Evolutionary conservation across 2,797 vertebrate genomes (phyloP).

Genomic region (Macropodus opercularis): DNA sequence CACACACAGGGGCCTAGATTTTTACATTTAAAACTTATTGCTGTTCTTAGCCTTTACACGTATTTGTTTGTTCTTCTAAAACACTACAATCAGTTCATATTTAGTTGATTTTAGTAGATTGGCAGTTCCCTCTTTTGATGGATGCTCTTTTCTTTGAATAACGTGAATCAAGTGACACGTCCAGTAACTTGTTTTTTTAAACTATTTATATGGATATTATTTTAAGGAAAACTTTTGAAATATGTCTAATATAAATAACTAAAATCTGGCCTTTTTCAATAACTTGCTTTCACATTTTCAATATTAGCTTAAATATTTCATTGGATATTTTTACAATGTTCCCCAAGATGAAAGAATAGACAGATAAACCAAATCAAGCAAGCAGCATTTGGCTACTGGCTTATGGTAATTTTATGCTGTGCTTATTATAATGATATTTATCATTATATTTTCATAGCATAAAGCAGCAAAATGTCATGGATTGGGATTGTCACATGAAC

Average conservation of each 20-base stretch:
- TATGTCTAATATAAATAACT: background rate
- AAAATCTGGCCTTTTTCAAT: background rate
- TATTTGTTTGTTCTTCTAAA: no score
- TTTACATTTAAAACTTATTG: no score
- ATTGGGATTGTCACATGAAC: conserved; percentile 58
- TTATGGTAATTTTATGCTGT: conserved; percentile 71
- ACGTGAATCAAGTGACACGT: background rate
- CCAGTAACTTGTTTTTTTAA: no score
- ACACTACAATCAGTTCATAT: no score
- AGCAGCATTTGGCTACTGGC: conserved; percentile 70
- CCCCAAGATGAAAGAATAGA: conserved; percentile 40
- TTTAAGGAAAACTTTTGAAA: background rate
- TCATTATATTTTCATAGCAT: conserved; percentile 61
- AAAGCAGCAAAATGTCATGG: conserved; percentile 63
- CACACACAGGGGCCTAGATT: no score
- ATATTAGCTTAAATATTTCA: conserved; percentile 39
- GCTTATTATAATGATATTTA: conserved; percentile 69
- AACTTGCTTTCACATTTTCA: background rate
- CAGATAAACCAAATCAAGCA: conserved; percentile 62
- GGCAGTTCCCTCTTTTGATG: no score
- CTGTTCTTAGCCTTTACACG: no score
- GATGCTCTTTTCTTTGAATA: no score
- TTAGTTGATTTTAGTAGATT: no score
- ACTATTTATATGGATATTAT: background rate
- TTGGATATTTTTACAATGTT: conserved; percentile 62